Conservation (phyloP, 2,113 vertebrate species). For the Serilophus lunatus region DNA sequence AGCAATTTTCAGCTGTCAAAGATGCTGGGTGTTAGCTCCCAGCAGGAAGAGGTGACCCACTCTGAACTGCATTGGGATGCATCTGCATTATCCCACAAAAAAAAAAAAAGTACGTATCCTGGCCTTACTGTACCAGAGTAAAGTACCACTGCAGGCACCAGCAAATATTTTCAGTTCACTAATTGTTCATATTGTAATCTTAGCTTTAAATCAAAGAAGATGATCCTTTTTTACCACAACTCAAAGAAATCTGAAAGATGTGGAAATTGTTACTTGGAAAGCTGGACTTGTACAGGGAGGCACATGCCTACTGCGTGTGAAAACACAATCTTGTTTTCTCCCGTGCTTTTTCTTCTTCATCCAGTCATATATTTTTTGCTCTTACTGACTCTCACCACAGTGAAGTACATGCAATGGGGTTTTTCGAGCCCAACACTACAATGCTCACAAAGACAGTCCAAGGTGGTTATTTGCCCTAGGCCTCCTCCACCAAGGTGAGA, state of each 20-base stretch:
- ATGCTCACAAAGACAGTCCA: background rate
- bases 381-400: background rate
- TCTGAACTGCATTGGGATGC: background rate
- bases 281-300: background rate
- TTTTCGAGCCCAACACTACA: background rate
- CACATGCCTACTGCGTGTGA: fast-evolving
- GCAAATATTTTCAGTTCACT: background rate
- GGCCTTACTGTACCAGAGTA: background rate
- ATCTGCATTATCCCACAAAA: background rate
- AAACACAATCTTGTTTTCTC: background rate
- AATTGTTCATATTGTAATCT: background rate
- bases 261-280: background rate
- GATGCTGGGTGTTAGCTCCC: background rate
- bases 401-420: fast-evolving
- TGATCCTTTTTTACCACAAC: background rate
- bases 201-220: background rate
- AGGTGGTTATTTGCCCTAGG: background rate
- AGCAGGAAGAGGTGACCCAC: background rate
- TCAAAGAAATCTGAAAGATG: background rate
- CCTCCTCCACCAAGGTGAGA: background rate
- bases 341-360: background rate
- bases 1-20: background rate
- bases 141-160: background rate
- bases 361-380: background rate
- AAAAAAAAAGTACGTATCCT: background rate